A percentile compares a stretch with the other conserved stretches of the same genome.
Conservation (phyloP, 2,113 vertebrate genomes). For the Nymphicus hollandicus region DNA sequence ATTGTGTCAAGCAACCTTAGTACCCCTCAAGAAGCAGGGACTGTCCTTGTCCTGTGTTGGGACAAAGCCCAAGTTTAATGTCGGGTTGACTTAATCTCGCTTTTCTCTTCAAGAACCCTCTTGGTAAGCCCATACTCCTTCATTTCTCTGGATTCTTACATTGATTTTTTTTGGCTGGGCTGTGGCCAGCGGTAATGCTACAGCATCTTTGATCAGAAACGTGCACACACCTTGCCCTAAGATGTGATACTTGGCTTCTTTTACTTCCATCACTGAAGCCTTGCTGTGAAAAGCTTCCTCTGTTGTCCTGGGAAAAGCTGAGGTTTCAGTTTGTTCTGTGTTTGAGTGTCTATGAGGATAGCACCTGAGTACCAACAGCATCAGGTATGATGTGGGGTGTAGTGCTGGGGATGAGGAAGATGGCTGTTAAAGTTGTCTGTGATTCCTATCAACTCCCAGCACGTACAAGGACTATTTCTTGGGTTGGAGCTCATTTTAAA, state of each 20-base stretch:
- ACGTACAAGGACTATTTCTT: neutral
- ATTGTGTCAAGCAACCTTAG: neutral
- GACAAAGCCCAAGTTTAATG: neutral
- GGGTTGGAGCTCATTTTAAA: neutral
- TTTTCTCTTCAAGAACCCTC: neutral
- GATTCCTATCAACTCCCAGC: neutral
- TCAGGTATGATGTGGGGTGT: fast-evolving
- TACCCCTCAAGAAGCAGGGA: neutral
- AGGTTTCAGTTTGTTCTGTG: neutral
- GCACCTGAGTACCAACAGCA: neutral
- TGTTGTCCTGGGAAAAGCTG: neutral
- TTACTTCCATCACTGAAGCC: neutral
- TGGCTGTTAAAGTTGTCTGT: fast-evolving
- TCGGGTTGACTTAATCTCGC: neutral
- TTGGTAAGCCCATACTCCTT: neutral
- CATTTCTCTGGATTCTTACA: neutral
- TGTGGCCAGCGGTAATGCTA: neutral
- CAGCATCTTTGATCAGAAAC: neutral
- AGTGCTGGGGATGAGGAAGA: neutral
- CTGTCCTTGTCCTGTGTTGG: neutral
- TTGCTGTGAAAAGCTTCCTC: neutral
- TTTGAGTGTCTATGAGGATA: fast-evolving
- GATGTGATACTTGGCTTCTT: neutral
- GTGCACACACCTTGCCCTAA: neutral
- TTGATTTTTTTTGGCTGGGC: neutral